Percentiles rank a stretch among this genome's conserved stretches.
Evolutionary conservation across 2,888 invertebrate genomes (phyloP).

Genomic region (Chironomus riparius): DNA sequence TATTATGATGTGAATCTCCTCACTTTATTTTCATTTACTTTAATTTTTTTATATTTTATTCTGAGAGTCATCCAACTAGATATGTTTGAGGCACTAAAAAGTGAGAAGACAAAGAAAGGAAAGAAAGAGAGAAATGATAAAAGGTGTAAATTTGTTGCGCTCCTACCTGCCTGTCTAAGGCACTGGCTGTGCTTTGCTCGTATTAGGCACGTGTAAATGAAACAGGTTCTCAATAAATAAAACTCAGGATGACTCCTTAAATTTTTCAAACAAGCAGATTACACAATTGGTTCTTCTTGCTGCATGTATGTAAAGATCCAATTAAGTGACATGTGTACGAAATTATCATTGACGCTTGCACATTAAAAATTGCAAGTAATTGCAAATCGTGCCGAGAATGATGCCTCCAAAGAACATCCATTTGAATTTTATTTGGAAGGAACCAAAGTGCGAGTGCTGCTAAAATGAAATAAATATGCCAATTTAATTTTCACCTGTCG

Average conservation of each 20-base stretch:
- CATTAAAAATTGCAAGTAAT: not conserved
- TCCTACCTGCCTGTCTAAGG: not conserved
- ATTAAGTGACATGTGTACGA: not conserved
- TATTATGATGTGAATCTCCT: not conserved
- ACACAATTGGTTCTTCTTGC: conserved; percentile 1
- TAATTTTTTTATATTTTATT: not conserved
- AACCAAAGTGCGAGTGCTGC: not conserved
- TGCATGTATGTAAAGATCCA: not conserved
- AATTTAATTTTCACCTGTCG: conserved; percentile 12
- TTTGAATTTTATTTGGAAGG: not conserved
- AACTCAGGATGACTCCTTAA: not conserved
- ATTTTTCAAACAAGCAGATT: not conserved
- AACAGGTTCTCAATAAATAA: not conserved
- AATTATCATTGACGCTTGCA: not conserved
- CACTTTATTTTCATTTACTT: not conserved
- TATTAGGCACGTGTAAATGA: conserved; percentile 1
- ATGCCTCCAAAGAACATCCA: not conserved
- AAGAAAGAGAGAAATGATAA: not conserved
- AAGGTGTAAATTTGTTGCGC: conserved; percentile 25
- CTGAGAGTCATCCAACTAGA: not conserved
- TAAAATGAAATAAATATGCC: not conserved
- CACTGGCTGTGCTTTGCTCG: not conserved
- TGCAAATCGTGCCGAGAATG: not conserved
- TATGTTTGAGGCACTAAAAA: not conserved
- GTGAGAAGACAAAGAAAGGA: not conserved